phyloP scores from a whole-genome alignment of 1,140 invertebrate genomes.

The Gryon sp. region DNA sequence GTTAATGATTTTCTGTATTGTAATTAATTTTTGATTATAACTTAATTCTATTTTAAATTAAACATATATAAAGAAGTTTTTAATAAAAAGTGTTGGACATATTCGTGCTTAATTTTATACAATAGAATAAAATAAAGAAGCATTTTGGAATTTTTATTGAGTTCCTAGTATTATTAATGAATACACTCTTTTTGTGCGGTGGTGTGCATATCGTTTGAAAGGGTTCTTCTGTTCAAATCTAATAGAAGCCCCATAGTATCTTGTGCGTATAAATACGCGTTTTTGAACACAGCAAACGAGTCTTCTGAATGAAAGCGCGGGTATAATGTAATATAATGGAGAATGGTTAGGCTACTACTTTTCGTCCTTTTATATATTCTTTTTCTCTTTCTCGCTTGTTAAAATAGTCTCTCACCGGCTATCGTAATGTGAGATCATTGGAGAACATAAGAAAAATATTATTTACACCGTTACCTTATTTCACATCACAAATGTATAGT shows the following conservation, averaged over 20 bases:
- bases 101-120: too few relatives aligned
- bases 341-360: constrained; percentile 62
- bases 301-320: constrained; percentile 60
- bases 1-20: too few relatives aligned
- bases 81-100: too few relatives aligned
- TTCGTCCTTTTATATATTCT: too few relatives aligned
- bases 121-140: constrained; percentile 35
- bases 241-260: constrained; percentile 67
- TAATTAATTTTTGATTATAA: too few relatives aligned
- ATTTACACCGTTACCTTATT: constrained; percentile 4
- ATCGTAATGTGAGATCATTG: constrained; percentile 37
- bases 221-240: constrained; percentile 68
- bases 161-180: constrained; percentile 62
- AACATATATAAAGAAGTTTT: too few relatives aligned
- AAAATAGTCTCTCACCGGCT: constrained; percentile 49
- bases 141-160: constrained; percentile 46
- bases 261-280: constrained; percentile 64
- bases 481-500: too few relatives aligned
- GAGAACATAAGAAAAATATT: constrained; percentile 5
- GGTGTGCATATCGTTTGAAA: constrained; percentile 67
- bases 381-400: constrained; percentile 56
- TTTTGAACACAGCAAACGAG: constrained; percentile 52
- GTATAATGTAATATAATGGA: constrained; percentile 64
- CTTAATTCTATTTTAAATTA: too few relatives aligned
- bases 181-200: constrained; percentile 62